Evolutionary conservation across 2,113 vertebrate species (phyloP).

Genomic region (Varanus komodoensis): DNA sequence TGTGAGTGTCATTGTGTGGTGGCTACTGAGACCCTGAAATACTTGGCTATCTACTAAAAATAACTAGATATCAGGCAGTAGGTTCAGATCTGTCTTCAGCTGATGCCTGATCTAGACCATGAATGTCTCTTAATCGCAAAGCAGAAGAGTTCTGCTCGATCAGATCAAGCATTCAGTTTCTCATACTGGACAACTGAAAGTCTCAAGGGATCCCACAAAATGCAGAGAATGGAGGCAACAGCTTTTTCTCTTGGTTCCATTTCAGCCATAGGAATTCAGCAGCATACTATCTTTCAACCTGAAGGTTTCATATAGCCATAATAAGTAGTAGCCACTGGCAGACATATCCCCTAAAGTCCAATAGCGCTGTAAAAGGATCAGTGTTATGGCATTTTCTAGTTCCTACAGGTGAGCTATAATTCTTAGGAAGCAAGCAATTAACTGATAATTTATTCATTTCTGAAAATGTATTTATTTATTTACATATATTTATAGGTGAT

Average conservation of each 20-base stretch:
- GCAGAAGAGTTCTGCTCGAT: neutral
- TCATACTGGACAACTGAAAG: neutral
- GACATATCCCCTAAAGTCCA: neutral
- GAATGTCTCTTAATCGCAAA: constrained; percentile 1
- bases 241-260: neutral
- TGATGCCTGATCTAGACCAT: neutral
- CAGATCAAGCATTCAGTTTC: neutral
- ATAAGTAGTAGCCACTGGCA: neutral
- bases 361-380: neutral
- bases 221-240: neutral
- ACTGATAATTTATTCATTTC: neutral
- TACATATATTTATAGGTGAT: no score
- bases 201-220: neutral
- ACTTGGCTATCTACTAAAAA: no score
- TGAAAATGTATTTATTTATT: no score
- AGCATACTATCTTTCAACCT: neutral
- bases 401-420: neutral
- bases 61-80: no score
- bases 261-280: neutral
- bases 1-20: no score
- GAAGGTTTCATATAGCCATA: neutral
- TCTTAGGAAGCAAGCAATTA: neutral
- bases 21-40: no score
- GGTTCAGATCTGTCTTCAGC: no score
- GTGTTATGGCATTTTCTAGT: neutral